Conservation (phyloP, 1,140 invertebrate genomes). For the Drosophila subpulchrella region DNA sequence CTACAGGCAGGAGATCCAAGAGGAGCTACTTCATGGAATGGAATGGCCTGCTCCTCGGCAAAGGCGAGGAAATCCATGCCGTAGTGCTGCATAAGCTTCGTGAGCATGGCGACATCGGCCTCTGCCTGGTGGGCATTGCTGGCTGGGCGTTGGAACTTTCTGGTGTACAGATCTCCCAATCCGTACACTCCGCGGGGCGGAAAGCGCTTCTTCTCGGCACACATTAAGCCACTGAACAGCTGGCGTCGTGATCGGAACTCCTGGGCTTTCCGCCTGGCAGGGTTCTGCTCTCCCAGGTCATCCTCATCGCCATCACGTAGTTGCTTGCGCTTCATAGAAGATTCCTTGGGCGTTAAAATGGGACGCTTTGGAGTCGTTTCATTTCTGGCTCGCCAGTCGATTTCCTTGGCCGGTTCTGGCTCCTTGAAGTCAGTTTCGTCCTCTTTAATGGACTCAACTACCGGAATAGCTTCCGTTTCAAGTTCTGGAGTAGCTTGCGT, state of each 20-base stretch:
- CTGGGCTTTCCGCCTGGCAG: constrained; percentile 12
- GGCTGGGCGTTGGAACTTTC: constrained; percentile 84
- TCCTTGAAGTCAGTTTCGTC: constrained; percentile 32
- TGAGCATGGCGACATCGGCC: constrained; percentile 86
- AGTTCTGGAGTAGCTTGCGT: constrained; percentile 29
- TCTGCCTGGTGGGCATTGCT: constrained; percentile 86
- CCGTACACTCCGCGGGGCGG: constrained; percentile 84
- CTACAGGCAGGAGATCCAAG: constrained; percentile 25
- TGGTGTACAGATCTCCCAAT: constrained; percentile 85
- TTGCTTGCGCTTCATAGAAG: constrained; percentile 34
- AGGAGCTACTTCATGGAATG: constrained; percentile 67
- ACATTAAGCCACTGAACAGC: constrained; percentile 47
- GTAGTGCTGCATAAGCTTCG: constrained; percentile 86
- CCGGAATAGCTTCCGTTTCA: constrained; percentile 40
- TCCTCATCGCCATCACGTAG: constrained; percentile 23
- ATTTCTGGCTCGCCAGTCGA: constrained; percentile 70
- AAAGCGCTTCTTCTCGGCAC: constrained; percentile 42
- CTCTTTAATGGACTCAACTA: constrained; percentile 80
- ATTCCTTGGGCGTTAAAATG: constrained; percentile 6
- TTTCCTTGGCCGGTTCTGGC: constrained; percentile 3
- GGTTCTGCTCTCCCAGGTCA: not conserved
- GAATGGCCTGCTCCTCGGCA: constrained; percentile 85
- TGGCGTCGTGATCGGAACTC: constrained; percentile 45
- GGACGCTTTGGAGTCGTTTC: constrained; percentile 85
- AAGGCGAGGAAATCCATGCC: constrained; percentile 86